A percentile compares a stretch with the other conserved stretches of the same genome.
Evolutionary conservation across 2,113 vertebrate genomes (phyloP).

Genomic region (crab-eating macaque (Macaca fascicularis)): T2T-MFA8v1.1 NC_088394.1:10063501-10064000

Average conservation of each 20-base stretch:
- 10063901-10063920: not conserved
- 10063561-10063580: not conserved
- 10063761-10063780: not conserved
- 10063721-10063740: not conserved
- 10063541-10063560: not conserved
- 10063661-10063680: not conserved
- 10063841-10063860: not conserved
- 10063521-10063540: not conserved
- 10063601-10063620: not conserved
- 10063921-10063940: not conserved
- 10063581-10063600: rapidly evolving
- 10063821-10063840: too few relatives aligned
- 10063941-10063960: not conserved
- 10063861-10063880: not conserved
- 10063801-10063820: not conserved
- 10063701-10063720: not conserved
- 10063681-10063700: not conserved
- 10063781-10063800: not conserved
- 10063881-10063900: not conserved
- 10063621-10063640: not conserved
- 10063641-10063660: rapidly evolving
- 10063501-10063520: not conserved
- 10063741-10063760: not conserved
- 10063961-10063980: not conserved
- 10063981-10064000: not conserved